Evolutionary conservation across 1,140 invertebrate species (phyloP), one percentile per base, ranked within the genome.

Genomic region (Kradibia gibbosae): DNA sequence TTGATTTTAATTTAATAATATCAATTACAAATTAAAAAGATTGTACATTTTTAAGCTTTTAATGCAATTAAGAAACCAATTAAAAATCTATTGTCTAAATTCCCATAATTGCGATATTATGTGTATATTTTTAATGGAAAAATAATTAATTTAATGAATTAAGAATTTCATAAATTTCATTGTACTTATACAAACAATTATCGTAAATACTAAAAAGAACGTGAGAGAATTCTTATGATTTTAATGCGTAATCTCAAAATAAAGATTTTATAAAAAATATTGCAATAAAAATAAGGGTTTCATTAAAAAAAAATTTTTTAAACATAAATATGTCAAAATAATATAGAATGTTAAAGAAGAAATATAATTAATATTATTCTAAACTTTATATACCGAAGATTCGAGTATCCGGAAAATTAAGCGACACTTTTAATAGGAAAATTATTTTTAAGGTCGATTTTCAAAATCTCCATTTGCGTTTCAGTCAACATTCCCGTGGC

Each of bases 371-470:
- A n/a, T n/a, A n/a, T n/a, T n/a, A n/a, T n/a, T n/a, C n/a, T n/a
- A n/a, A n/a, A 55, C 53, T 55, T 55, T 10, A 25, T 55, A n/a
- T 55, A 4, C 31, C 1, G 25, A 60, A 13, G n/a, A 11, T 0
- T 60, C 25, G n/a, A 60, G 57, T 60, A 10, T 60, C 25, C 13
- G 8, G 25, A 31, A 13, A 70, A 25, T 25, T 8, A n/a, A 15
- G 25, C 42, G 22, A 25, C 39, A 28, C 3, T 70, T 10, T 36
- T 15, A 72, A 20, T 45, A 15, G 17, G 1, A 39, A 65, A 65
- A 50, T 83, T 83, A 80, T 81, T 73, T 74, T 22, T 15, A n/a
- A 57, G 70, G 45, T 77, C 48, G 34, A 48, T 81, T 78, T 70
- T 48, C 36, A 22, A 67, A 39, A 34, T 73, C 45, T 74, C 13